These are phyloP conservation scores for Mustela nigripes DNA, from an alignment of 2,113 vertebrate genomes.

Conservation along the genomic window DNA sequence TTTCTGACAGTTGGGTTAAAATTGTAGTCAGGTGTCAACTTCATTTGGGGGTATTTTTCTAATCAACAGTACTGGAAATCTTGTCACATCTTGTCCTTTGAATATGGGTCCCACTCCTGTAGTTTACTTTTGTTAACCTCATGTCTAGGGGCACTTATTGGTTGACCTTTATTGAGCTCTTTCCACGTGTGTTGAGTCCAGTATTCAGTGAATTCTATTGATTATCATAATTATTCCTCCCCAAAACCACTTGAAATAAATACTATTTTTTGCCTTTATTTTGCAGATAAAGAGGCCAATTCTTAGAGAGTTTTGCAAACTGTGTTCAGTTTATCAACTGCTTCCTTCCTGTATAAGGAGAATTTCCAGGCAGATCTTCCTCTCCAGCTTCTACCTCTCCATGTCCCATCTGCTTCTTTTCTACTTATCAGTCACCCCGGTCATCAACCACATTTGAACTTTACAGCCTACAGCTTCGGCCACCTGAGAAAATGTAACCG, in stretches of 20 bases:
- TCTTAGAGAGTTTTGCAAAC: background rate
- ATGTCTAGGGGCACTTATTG: background rate
- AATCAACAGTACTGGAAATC: background rate
- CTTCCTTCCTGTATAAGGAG: background rate
- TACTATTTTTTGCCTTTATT: background rate
- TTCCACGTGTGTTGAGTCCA: background rate
- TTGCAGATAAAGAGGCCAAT: constrained; percentile 14
- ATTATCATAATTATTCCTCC: constrained; percentile 13
- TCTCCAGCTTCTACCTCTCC: background rate
- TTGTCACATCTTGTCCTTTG: background rate
- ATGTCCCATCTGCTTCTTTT: background rate
- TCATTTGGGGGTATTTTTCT: background rate
- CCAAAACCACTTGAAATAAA: background rate
- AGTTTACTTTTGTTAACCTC: background rate
- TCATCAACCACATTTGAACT: background rate
- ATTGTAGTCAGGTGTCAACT: background rate
- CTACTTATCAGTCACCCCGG: background rate
- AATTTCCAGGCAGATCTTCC: background rate
- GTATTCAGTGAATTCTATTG: background rate
- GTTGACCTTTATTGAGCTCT: background rate
- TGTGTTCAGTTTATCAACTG: background rate
- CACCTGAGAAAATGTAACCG: background rate
- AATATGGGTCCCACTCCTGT: background rate
- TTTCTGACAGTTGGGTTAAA: background rate
- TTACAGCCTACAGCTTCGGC: background rate